A percentile compares a stretch with the other conserved stretches of the same genome.
phyloP scores from a whole-genome alignment of 2,888 invertebrate species.

The Scaptomyza cyrtandrae region DNA sequence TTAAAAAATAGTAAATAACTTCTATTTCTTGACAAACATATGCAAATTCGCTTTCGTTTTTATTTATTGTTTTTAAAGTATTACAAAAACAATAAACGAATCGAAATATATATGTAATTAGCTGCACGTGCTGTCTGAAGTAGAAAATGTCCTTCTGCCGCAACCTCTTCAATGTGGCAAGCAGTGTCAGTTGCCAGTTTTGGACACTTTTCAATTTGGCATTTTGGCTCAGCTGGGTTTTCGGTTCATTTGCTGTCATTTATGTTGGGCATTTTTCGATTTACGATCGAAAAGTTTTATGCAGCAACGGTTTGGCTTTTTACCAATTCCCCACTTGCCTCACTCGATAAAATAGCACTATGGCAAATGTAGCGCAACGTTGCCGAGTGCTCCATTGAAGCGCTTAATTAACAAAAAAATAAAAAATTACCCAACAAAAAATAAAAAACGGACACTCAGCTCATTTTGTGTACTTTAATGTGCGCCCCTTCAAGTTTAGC shows the following conservation, averaged over 20 bases:
- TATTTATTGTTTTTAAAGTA: neutral
- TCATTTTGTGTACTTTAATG: constrained; percentile 8
- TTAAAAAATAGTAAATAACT: too few species aligned
- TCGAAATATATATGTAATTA: constrained; percentile 26
- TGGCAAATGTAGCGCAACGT: constrained; percentile 69
- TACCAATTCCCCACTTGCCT: constrained; percentile 14
- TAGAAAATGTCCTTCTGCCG: neutral
- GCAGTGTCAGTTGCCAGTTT: constrained; percentile 16
- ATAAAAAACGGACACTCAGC: constrained; percentile 19
- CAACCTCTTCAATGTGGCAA: neutral
- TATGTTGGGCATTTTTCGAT: constrained; percentile 53
- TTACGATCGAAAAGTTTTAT: constrained; percentile 54
- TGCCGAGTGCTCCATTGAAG: constrained; percentile 52
- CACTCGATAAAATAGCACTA: constrained; percentile 32
- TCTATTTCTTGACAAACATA: neutral
- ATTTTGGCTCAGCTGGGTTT: constrained; percentile 16
- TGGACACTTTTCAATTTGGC: constrained; percentile 26
- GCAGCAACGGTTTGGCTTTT: constrained; percentile 36
- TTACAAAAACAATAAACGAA: constrained; percentile 4
- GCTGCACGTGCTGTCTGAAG: constrained; percentile 2
- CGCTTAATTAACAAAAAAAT: constrained; percentile 73
- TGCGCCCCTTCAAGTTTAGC: constrained; percentile 28
- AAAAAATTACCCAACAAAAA: constrained; percentile 41
- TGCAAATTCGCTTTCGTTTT: neutral
- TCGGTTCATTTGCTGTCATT: constrained; percentile 57